phyloP scores from a whole-genome alignment of 2,797 vertebrate genomes.

The Sebastes cheni region DNA sequence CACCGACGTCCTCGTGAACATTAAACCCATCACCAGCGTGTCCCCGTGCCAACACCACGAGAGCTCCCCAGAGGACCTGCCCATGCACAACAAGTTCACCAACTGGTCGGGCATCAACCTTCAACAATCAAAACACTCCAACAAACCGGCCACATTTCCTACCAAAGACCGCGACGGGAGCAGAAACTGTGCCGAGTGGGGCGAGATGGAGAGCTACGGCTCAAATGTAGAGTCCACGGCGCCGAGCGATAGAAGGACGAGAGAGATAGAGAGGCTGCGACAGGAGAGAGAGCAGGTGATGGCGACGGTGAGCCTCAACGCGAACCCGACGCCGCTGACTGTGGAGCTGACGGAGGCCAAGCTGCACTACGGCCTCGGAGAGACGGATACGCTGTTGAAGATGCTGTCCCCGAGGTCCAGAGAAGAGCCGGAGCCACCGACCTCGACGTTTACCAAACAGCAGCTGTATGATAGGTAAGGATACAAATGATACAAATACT shows the following conservation, averaged over 20 bases:
- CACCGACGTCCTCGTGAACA: slow-evolving; percentile 86
- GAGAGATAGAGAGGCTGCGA: slow-evolving; percentile 84
- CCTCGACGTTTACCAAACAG: slow-evolving; percentile 62
- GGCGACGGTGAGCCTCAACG: slow-evolving; percentile 84
- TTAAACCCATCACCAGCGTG: slow-evolving; percentile 51
- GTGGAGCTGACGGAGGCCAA: slow-evolving; percentile 93
- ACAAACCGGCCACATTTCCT: background rate
- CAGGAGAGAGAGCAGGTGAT: slow-evolving; percentile 88
- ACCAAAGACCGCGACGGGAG: background rate
- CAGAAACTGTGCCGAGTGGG: slow-evolving; percentile 9
- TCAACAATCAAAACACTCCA: slow-evolving; percentile 42
- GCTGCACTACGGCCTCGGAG: slow-evolving; percentile 89
- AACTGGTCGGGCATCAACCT: slow-evolving; percentile 89
- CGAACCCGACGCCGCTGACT: slow-evolving; percentile 85
- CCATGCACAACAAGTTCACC: slow-evolving; percentile 92
- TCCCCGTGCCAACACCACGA: slow-evolving; percentile 41
- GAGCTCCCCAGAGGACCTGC: slow-evolving; percentile 81
- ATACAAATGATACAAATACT: background rate
- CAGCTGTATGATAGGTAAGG: slow-evolving; percentile 79
- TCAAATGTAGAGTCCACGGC: slow-evolving; percentile 34
- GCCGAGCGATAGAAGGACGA: slow-evolving; percentile 61
- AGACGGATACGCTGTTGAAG: slow-evolving; percentile 89
- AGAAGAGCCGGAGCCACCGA: slow-evolving; percentile 59
- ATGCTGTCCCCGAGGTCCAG: slow-evolving; percentile 82
- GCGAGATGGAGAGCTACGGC: slow-evolving; percentile 41